Percentiles rank a stretch among this genome's conserved stretches.
phyloP scores from a whole-genome alignment of 2,113 vertebrate genomes.

The Trematocara nigrifrons region DNA sequence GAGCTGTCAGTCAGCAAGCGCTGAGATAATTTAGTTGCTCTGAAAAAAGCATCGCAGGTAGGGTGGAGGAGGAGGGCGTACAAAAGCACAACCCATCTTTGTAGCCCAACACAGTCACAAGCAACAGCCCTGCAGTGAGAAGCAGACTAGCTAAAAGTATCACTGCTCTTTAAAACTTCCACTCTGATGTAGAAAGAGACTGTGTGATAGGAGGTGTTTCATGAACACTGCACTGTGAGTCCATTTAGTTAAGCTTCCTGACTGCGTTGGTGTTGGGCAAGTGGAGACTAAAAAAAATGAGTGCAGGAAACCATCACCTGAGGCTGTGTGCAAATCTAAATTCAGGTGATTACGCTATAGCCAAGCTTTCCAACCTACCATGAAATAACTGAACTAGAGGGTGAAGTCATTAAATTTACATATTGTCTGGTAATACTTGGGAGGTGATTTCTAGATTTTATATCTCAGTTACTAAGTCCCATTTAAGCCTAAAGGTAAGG shows the following conservation, averaged over 20 bases:
- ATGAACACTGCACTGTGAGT: not conserved
- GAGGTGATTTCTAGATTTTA: constrained; percentile 44
- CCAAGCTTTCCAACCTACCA: not conserved
- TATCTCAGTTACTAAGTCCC: constrained; percentile 43
- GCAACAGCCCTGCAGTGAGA: not conserved
- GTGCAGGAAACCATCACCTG: not conserved
- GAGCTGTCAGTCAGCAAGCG: constrained; percentile 27
- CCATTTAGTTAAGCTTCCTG: not conserved
- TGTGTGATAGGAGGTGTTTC: not conserved
- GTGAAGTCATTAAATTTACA: constrained; percentile 1
- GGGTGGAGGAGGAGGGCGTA: constrained; percentile 16
- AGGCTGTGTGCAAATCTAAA: not conserved
- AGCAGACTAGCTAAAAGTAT: not conserved
- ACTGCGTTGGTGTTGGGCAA: not conserved
- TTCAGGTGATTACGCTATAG: not conserved
- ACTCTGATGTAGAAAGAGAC: not conserved
- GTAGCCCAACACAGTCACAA: not conserved
- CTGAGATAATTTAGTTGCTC: not conserved
- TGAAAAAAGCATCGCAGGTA: constrained; percentile 11
- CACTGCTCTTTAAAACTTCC: not conserved
- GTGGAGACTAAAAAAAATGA: not conserved
- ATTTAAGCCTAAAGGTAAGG: constrained; percentile 19
- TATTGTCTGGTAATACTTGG: not conserved
- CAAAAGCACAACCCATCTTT: constrained; percentile 7
- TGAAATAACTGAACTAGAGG: not conserved